Conservation (phyloP, 2,113 vertebrate genomes). For the Pelobates fuscus region DNA sequence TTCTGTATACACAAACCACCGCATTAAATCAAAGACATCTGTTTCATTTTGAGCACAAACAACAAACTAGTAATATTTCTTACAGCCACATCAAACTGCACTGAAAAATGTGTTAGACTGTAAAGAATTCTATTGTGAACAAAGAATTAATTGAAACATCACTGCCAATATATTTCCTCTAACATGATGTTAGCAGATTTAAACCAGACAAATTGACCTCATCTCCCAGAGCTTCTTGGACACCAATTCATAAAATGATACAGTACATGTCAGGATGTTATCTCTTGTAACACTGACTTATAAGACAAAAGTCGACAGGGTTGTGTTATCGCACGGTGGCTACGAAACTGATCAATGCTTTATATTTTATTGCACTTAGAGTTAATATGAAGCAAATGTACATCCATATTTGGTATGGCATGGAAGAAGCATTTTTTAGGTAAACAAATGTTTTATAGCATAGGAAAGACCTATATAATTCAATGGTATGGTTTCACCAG, state of each 20-base stretch:
- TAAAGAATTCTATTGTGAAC: slow-evolving; percentile 4
- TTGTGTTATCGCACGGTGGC: neutral
- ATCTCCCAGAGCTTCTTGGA: slow-evolving; percentile 19
- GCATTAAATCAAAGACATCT: neutral
- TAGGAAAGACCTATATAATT: no score
- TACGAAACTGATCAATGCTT: neutral
- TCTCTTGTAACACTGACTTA: slow-evolving; percentile 16
- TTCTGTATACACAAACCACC: no score
- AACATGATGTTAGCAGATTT: slow-evolving; percentile 38
- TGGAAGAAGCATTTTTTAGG: neutral
- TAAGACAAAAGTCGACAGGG: slow-evolving; percentile 17
- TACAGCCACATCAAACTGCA: slow-evolving; percentile 3
- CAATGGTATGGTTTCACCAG: no score
- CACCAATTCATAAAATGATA: slow-evolving; percentile 39
- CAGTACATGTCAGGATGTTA: slow-evolving; percentile 32
- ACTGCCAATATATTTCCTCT: slow-evolving; percentile 21
- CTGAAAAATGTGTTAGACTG: slow-evolving; percentile 18
- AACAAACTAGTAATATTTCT: slow-evolving; percentile 4
- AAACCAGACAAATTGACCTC: slow-evolving; percentile 38
- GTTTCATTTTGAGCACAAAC: neutral
- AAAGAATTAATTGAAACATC: slow-evolving; percentile 30
- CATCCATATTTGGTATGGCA: neutral
- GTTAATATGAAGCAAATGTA: neutral
- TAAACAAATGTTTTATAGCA: no score
- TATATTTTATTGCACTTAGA: neutral